Evolutionary conservation across 2,113 vertebrate species (phyloP).

Genomic region (Nettapus auritus): DNA sequence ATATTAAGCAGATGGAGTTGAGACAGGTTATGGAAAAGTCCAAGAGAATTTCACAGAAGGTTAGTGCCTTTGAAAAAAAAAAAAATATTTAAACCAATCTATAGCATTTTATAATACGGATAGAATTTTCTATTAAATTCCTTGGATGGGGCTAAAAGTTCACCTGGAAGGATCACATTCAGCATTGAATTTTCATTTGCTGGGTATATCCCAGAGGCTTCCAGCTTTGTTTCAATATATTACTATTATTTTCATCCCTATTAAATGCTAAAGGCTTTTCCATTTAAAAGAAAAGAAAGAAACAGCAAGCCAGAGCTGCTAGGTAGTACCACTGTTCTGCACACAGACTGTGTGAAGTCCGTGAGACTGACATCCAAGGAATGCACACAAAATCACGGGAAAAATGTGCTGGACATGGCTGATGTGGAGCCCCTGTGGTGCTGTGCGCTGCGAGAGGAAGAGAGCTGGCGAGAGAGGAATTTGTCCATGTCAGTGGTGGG

Average conservation of each 20-base stretch:
- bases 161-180: neutral
- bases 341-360: neutral
- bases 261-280: neutral
- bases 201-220: neutral
- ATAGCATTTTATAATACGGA: neutral
- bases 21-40: neutral
- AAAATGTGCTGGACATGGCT: conserved; percentile 46
- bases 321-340: neutral
- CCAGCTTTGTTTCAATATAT: neutral
- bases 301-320: neutral
- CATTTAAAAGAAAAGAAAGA: neutral
- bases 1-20: neutral
- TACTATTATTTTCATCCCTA: neutral
- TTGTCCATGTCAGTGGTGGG: neutral
- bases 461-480: neutral
- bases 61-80: neutral
- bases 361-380: conserved; percentile 24
- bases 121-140: conserved; percentile 23
- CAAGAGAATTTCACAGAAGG: neutral
- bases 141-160: conserved; percentile 6
- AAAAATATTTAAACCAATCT: neutral
- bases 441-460: neutral
- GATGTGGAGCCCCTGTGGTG: conserved; percentile 37
- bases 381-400: conserved; percentile 39
- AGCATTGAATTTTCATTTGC: neutral